Conservation (phyloP, 2,113 vertebrate genomes). For the Raja brachyura region DNA sequence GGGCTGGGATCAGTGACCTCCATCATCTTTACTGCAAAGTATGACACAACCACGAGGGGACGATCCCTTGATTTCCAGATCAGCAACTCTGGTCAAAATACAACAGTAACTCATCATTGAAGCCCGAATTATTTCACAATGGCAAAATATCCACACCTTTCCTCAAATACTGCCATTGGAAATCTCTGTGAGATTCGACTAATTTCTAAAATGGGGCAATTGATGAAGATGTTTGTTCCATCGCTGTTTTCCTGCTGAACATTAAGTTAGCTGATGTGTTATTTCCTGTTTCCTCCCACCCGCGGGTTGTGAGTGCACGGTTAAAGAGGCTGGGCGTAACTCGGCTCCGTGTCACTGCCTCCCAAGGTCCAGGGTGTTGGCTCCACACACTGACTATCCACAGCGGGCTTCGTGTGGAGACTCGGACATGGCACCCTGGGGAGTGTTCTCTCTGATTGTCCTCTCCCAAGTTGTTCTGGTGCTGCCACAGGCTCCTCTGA, state of each 20-base stretch:
- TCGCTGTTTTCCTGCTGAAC: slow-evolving; percentile 40
- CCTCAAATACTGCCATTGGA: background rate
- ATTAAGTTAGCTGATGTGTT: slow-evolving; percentile 41
- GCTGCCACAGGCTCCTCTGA: slow-evolving; percentile 43
- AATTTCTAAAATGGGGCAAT: background rate
- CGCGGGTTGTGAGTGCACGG: background rate
- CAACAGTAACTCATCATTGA: background rate
- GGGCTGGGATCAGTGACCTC: too few species aligned
- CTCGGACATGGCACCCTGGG: background rate
- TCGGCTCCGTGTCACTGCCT: background rate
- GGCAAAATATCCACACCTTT: background rate
- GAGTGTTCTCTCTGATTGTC: background rate
- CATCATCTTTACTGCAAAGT: too few species aligned
- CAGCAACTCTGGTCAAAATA: background rate
- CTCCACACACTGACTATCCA: background rate
- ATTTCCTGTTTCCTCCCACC: slow-evolving; percentile 14
- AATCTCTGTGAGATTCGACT: too few species aligned
- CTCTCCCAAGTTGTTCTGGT: background rate
- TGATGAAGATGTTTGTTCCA: slow-evolving; percentile 44
- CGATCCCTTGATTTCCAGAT: background rate
- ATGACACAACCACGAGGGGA: too few species aligned
- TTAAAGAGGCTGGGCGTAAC: background rate
- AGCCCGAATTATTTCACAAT: background rate
- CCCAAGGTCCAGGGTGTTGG: background rate
- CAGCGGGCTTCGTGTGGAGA: background rate